These are phyloP conservation scores for Lacerta viridis DNA, from an alignment of 2,797 vertebrate species.

Conservation along the genomic window DNA sequence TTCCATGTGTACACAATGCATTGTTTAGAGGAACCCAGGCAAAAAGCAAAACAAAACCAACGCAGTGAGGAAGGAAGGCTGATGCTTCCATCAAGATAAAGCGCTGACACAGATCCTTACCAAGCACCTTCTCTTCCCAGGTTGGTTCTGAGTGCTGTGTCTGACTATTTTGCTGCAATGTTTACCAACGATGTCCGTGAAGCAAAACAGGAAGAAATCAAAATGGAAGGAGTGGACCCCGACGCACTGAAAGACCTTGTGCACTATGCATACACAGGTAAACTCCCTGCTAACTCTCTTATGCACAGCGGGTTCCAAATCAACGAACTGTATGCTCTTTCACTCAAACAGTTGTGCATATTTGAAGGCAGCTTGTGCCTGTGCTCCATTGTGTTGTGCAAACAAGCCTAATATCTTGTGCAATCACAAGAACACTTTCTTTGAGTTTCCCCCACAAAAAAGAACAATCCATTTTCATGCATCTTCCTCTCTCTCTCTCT, in stretches of 20 bases:
- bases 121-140: constrained; percentile 78
- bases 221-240: constrained; percentile 97
- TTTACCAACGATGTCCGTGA: constrained; percentile 97
- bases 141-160: constrained; percentile 94
- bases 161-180: constrained; percentile 98
- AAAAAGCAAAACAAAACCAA: neutral
- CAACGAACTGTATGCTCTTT: too few relatives aligned
- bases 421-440: neutral
- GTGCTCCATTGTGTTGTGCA: too few relatives aligned
- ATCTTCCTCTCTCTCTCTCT: neutral
- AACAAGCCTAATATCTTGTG: neutral
- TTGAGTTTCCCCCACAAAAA: neutral
- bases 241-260: constrained; percentile 93
- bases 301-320: too few relatives aligned
- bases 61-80: neutral
- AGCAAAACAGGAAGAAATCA: constrained; percentile 97
- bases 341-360: too few relatives aligned
- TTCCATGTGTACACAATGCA: neutral
- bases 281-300: neutral
- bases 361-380: too few relatives aligned
- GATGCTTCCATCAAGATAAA: neutral
- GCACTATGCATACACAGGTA: constrained; percentile 96
- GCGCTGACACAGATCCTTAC: constrained; percentile 24
- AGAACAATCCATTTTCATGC: neutral
- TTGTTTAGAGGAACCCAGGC: neutral